phyloP scores from a whole-genome alignment of 2,113 vertebrate genomes.

The Scophthalmus maximus region DNA sequence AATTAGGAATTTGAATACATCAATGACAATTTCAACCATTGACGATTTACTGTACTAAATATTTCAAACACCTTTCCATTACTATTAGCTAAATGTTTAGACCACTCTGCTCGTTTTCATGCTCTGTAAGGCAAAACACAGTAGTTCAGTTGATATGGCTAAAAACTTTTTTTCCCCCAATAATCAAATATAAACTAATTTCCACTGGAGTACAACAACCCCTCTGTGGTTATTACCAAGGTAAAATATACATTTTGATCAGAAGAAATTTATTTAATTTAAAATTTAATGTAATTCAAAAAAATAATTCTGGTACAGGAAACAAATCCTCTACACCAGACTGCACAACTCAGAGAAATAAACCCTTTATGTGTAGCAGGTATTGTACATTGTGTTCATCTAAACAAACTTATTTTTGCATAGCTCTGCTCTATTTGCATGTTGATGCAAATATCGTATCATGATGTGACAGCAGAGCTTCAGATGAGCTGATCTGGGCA shows the following conservation, averaged over 20 bases:
- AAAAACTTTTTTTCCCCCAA: no score
- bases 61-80: background rate
- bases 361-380: background rate
- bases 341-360: no score
- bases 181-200: background rate
- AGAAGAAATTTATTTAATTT: no score
- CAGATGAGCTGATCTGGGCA: background rate
- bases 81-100: background rate
- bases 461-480: background rate
- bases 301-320: no score
- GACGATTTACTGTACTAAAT: background rate
- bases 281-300: no score
- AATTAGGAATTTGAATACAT: background rate
- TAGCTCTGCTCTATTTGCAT: constrained; percentile 44
- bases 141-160: no score
- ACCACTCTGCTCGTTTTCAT: no score
- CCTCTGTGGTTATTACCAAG: background rate
- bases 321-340: no score
- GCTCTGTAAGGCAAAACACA: no score
- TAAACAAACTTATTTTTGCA: constrained; percentile 32
- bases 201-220: background rate
- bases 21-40: background rate
- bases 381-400: background rate
- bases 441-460: constrained; percentile 32
- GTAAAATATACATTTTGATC: background rate